Evolutionary conservation across 2,113 vertebrate genomes (phyloP).

Genomic region (Gopherus evgoodei): DNA sequence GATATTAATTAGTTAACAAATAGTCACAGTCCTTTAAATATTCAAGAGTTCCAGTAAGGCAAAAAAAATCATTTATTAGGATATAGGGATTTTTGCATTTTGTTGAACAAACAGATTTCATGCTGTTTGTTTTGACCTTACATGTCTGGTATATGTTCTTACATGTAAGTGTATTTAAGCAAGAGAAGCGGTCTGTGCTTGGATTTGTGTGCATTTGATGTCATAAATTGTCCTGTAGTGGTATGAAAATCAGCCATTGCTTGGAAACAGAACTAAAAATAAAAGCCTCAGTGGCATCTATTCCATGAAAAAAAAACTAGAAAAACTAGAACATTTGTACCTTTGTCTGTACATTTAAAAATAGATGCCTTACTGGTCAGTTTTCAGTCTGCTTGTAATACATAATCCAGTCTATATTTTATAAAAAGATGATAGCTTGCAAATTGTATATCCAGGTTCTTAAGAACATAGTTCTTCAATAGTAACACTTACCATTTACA

Average conservation of each 20-base stretch:
- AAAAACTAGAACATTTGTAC: neutral
- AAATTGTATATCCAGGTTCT: neutral
- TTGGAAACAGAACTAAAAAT: slow-evolving; percentile 5
- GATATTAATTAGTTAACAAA: neutral
- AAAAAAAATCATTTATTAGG: neutral
- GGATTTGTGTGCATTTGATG: neutral
- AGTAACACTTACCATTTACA: neutral
- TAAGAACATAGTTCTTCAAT: neutral
- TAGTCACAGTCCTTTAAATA: neutral
- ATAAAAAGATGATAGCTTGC: neutral
- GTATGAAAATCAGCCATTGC: neutral
- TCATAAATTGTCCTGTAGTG: neutral
- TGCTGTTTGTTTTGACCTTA: neutral
- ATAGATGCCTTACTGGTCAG: neutral
- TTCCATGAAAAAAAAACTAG: neutral
- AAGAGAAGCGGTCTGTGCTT: neutral
- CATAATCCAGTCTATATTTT: neutral
- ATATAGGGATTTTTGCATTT: neutral
- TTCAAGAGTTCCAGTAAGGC: neutral
- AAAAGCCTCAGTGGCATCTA: neutral
- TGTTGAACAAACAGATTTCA: too few relatives aligned
- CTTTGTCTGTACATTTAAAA: neutral
- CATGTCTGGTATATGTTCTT: neutral
- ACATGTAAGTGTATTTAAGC: neutral
- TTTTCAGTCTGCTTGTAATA: neutral